These are phyloP conservation scores for Drosophila aff. DNA, from an alignment of 1,140 invertebrate genomes.

Conservation along the genomic window DNA sequence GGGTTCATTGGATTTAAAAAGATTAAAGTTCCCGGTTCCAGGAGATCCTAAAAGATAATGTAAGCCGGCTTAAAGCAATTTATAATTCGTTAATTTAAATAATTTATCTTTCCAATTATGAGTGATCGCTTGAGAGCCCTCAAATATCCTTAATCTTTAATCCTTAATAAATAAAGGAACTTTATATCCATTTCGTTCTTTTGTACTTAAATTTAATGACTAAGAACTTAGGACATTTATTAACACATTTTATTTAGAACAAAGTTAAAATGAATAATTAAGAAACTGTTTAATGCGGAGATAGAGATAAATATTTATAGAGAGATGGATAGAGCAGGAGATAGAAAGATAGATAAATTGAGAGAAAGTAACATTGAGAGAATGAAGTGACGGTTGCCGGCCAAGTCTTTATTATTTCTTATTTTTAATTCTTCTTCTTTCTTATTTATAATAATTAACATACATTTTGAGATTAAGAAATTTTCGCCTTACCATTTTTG, in stretches of 20 bases:
- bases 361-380: too few relatives aligned
- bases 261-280: too few relatives aligned
- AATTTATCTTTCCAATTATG: not conserved
- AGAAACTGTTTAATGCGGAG: not conserved
- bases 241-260: not conserved
- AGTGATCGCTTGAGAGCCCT: not conserved
- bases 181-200: not conserved
- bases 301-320: too few relatives aligned
- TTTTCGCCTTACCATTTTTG: not conserved
- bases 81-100: not conserved
- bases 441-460: too few relatives aligned
- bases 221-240: not conserved
- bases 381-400: too few relatives aligned
- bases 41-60: not conserved
- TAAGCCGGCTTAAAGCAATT: not conserved
- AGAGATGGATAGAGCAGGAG: too few relatives aligned
- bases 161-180: not conserved
- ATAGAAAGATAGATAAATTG: too few relatives aligned
- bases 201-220: not conserved
- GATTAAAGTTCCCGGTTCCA: too few relatives aligned
- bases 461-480: not conserved
- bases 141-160: not conserved
- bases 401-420: too few relatives aligned
- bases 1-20: not conserved
- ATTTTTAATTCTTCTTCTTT: too few relatives aligned